Conservation (phyloP, 2,888 invertebrate species). For the Cylloceria caligata region DNA sequence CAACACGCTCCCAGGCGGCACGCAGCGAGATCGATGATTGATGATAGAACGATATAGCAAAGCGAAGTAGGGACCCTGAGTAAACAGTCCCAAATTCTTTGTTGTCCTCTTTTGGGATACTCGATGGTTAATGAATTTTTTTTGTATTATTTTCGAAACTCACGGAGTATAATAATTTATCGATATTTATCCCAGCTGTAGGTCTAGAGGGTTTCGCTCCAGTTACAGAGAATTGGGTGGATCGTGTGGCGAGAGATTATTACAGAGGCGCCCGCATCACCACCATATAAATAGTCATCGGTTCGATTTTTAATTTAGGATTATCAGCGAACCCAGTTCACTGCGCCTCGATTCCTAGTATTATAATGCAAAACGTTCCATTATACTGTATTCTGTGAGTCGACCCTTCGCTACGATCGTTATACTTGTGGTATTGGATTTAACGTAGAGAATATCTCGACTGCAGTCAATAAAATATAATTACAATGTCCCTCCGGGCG, state of each 20-base stretch:
- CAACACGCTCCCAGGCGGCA: conserved; percentile 24
- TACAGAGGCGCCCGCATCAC: conserved; percentile 56
- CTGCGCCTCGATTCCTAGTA: conserved; percentile 52
- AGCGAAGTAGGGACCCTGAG: conserved; percentile 49
- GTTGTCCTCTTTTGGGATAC: conserved; percentile 19
- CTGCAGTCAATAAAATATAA: conserved; percentile 68
- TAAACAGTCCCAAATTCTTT: conserved; percentile 47
- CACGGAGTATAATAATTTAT: conserved; percentile 51
- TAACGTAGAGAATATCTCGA: conserved; percentile 48
- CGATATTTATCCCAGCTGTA: conserved; percentile 55
- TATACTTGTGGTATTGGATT: conserved; percentile 54
- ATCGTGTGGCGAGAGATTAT: conserved; percentile 56
- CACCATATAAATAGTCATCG: conserved; percentile 54
- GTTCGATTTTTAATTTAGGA: conserved; percentile 52
- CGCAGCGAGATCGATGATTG: conserved; percentile 56
- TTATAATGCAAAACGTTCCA: conserved; percentile 53
- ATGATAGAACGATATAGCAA: conserved; percentile 44
- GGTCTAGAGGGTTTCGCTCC: conserved; percentile 18
- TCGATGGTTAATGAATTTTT: conserved; percentile 36
- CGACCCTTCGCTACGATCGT: conserved; percentile 53
- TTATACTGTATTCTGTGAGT: conserved; percentile 38
- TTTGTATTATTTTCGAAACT: conserved; percentile 15
- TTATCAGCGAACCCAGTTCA: conserved; percentile 17
- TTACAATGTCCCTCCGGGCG: conserved; percentile 66
- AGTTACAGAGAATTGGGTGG: conserved; percentile 30